Evolutionary conservation across 2,888 invertebrate genomes (phyloP).

Genomic region (Eristalinus sepulchralis): DNA sequence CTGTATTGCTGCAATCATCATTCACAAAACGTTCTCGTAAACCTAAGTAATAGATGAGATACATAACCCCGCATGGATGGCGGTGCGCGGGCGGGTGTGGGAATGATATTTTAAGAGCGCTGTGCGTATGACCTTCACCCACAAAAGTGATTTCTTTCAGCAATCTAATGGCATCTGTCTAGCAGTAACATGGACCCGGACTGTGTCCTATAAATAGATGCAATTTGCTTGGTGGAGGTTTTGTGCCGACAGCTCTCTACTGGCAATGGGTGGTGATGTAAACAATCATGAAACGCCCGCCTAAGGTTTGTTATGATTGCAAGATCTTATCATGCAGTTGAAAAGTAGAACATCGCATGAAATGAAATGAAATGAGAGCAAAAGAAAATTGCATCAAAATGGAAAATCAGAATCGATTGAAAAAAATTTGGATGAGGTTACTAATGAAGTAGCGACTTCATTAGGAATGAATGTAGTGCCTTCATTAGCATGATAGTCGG

Average conservation of each 20-base stretch:
- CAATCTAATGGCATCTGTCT: not conserved
- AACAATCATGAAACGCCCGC: not conserved
- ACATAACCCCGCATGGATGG: not conserved
- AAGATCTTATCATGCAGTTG: not conserved
- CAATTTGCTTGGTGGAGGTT: not conserved
- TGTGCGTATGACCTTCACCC: not conserved
- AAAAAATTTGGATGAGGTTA: too few relatives aligned
- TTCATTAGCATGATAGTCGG: too few relatives aligned
- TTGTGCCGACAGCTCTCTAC: not conserved
- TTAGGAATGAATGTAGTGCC: too few relatives aligned
- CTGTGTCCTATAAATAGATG: not conserved
- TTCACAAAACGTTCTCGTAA: not conserved
- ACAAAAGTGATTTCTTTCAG: not conserved
- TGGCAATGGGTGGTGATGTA: not conserved
- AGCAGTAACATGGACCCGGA: not conserved
- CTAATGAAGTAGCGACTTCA: too few relatives aligned
- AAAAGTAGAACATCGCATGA: not conserved
- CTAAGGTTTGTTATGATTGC: not conserved
- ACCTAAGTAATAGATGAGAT: slow-evolving; percentile 1
- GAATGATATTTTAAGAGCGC: not conserved
- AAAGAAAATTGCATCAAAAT: too few relatives aligned
- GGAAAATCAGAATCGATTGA: too few relatives aligned
- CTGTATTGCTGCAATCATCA: slow-evolving; percentile 11
- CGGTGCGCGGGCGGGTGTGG: not conserved
- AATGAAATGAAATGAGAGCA: not conserved